Percentiles rank a stretch among this genome's conserved stretches.
Evolutionary conservation across 1,140 invertebrate genomes (phyloP).

Genomic region (Polyergus mexicanus): DNA sequence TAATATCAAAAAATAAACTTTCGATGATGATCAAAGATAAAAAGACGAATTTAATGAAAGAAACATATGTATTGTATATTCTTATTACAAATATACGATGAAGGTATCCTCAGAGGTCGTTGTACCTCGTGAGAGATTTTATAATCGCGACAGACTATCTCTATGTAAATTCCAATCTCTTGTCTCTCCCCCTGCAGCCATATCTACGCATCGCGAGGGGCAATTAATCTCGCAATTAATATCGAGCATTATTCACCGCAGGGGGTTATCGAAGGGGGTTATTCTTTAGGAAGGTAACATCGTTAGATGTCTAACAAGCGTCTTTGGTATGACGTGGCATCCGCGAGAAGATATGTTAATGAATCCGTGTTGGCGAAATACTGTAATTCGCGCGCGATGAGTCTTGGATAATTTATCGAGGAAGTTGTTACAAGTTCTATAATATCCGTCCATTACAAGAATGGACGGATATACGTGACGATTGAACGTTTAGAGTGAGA

Average conservation of each 20-base stretch:
- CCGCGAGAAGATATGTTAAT: slow-evolving; percentile 40
- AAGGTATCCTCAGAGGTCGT: not conserved
- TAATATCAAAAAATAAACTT: not conserved
- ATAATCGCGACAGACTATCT: not conserved
- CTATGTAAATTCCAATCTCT: slow-evolving; percentile 10
- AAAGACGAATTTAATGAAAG: not conserved
- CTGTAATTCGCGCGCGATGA: not conserved
- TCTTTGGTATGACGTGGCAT: not conserved
- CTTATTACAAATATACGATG: not conserved
- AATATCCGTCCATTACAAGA: no score
- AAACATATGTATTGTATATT: not conserved
- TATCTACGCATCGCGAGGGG: not conserved
- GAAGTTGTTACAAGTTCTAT: slow-evolving; percentile 24
- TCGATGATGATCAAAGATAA: not conserved
- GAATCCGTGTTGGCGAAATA: slow-evolving; percentile 13
- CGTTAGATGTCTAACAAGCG: slow-evolving; percentile 38
- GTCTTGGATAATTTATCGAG: not conserved
- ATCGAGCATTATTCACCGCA: not conserved
- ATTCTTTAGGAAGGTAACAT: slow-evolving; percentile 23
- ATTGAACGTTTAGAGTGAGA: not conserved
- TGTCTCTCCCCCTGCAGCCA: not conserved
- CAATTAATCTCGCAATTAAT: slow-evolving; percentile 70
- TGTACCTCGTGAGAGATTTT: slow-evolving; percentile 11
- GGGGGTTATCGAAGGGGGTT: slow-evolving; percentile 3
- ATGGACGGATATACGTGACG: not conserved